These are phyloP conservation scores for Anaspis maculata DNA, from an alignment of 2,888 invertebrate species.

Conservation along the genomic window DNA sequence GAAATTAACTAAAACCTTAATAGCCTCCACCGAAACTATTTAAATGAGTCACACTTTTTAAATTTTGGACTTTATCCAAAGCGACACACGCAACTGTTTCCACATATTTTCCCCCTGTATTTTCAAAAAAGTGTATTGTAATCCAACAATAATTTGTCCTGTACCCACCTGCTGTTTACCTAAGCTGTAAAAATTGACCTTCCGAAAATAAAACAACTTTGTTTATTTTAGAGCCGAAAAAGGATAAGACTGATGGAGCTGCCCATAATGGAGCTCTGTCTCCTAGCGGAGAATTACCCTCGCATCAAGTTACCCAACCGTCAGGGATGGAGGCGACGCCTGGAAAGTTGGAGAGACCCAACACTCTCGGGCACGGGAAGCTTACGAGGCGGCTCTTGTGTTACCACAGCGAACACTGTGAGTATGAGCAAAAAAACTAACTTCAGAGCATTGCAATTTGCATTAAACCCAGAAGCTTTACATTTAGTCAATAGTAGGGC, in stretches of 20 bases:
- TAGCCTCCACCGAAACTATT: background rate
- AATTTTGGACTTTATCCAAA: constrained; percentile 3
- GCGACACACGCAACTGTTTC: no score
- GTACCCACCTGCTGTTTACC: no score
- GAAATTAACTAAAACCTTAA: no score
- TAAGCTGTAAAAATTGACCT: no score
- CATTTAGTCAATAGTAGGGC: no score
- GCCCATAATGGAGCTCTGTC: constrained; percentile 54
- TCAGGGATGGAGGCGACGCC: constrained; percentile 27
- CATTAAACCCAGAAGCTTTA: no score
- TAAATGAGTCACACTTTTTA: constrained; percentile 2
- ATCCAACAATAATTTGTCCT: no score
- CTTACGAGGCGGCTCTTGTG: constrained; percentile 69
- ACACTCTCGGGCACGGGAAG: constrained; percentile 68
- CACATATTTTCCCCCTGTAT: no score
- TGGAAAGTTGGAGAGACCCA: constrained; percentile 66
- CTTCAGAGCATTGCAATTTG: no score
- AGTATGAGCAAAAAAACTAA: no score
- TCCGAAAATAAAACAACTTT: no score
- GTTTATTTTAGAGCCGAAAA: constrained; percentile 92
- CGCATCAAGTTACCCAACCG: constrained; percentile 34
- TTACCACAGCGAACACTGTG: constrained; percentile 71
- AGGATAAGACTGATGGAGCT: constrained; percentile 75
- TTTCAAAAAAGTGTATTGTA: no score
- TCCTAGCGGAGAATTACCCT: constrained; percentile 47